phyloP scores from a whole-genome alignment of 2,113 vertebrate species.

The Hypocryptadius cinnamomeus region DNA sequence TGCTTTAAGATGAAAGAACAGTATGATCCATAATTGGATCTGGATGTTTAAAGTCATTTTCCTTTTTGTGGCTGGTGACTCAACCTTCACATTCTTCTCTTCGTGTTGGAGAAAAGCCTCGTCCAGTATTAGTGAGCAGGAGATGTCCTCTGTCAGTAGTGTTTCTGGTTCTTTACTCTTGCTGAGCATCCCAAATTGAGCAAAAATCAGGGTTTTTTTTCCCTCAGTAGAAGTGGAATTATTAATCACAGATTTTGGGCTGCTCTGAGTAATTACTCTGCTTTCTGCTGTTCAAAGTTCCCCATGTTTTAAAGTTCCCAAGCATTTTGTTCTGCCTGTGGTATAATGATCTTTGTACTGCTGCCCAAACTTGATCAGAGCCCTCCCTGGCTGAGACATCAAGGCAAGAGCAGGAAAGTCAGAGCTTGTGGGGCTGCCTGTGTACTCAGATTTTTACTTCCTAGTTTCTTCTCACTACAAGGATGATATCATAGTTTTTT shows the following conservation, averaged over 20 bases:
- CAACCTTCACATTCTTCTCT: constrained; percentile 29
- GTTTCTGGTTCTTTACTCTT: not conserved
- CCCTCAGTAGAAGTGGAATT: not conserved
- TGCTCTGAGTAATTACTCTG: not conserved
- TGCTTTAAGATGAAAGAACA: constrained; percentile 46
- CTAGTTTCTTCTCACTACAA: not conserved
- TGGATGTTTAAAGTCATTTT: constrained; percentile 55
- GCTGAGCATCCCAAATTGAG: not conserved
- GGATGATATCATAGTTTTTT: not conserved
- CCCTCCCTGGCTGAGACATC: not conserved
- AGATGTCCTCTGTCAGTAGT: not conserved
- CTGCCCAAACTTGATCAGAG: not conserved
- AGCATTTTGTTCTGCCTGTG: not conserved
- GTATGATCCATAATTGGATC: constrained; percentile 48
- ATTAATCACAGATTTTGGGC: not conserved
- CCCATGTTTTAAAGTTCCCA: not conserved
- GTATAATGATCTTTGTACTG: not conserved
- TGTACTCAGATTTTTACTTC: not conserved
- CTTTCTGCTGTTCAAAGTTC: not conserved
- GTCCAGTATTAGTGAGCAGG: not conserved
- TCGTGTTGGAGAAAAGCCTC: not conserved
- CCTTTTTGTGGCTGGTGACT: constrained; percentile 56
- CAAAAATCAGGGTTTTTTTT: not conserved
- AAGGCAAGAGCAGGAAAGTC: not conserved
- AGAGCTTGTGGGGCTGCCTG: not conserved